Base-by-base conservation (phyloP, 2,113 vertebrate genomes). In the Phrynosoma blainvillii region DNA sequence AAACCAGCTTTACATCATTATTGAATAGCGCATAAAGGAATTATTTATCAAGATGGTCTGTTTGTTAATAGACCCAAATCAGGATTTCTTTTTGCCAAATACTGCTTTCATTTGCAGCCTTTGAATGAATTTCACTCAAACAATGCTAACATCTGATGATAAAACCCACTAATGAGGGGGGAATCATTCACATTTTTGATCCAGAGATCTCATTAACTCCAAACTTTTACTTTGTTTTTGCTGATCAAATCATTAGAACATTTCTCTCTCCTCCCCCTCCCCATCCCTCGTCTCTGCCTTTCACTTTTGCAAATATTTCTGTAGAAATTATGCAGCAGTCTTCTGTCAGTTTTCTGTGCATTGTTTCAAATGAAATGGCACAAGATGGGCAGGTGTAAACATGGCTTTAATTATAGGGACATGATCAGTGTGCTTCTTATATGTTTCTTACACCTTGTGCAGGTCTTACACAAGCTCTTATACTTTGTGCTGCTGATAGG, bases 1-100 rank as follows among this genome's bases (percentile, higher is more conserved):
- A 95, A 94, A 93, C 91, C 92, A 91, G 93, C 91, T 95, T 95
- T 95, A 92, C 91, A 95, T 96, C 94, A 92, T 95, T 95, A 95
- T 89, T 94, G 95, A 95, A 94, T 95, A 89, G 93, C 76, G 82
- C 95, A 95, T 95, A 95, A 95, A 95, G 94, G 93, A 95, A 96
- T 95, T 96, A 95, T 95, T 96, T 95, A 95, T 94, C 94, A 95
- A 96, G 95, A 96, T 95, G 93, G 95, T 95, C 93, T 95, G 93
- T 95, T 94, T 93, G 93, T 94, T 96, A 96, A 95, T 95, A 95
- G 95, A 91, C 92, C 93, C 90, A 93, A 94, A 95, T 93, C 93
- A 93, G 3, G 25, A 91, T 84, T 94, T 91, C 93, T 94, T 95
- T 94, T 90, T 93, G 91, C 89, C 95, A 89, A 96, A 93, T 94